phyloP scores from a whole-genome alignment of 2,888 invertebrate genomes.

The Erebia palarica region DNA sequence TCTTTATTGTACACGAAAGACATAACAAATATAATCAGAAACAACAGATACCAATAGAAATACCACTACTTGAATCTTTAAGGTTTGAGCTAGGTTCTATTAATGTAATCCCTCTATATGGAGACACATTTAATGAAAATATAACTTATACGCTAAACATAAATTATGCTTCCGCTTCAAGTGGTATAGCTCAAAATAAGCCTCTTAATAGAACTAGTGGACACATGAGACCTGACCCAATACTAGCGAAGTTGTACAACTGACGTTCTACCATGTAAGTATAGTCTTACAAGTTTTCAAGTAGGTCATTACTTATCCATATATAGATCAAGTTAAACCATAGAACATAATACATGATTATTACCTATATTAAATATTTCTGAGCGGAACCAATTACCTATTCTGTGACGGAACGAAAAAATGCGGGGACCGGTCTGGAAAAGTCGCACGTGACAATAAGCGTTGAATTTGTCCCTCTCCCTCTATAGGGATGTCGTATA shows the following conservation, averaged over 20 bases:
- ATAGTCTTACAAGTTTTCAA: constrained; percentile 18
- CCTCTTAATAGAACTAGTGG: not conserved
- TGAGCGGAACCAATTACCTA: too few relatives aligned
- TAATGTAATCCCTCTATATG: too few relatives aligned
- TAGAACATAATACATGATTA: not conserved
- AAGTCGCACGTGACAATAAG: too few relatives aligned
- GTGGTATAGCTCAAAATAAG: not conserved
- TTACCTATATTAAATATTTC: not conserved
- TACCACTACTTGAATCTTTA: too few relatives aligned
- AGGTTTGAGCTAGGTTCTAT: too few relatives aligned
- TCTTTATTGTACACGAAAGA: too few relatives aligned
- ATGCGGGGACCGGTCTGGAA: too few relatives aligned
- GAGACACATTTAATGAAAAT: not conserved
- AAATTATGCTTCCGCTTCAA: not conserved
- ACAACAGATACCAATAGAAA: too few relatives aligned
- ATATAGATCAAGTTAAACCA: constrained; percentile 8
- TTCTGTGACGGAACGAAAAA: too few relatives aligned
- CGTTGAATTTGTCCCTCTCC: not conserved
- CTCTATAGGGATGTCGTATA: too few relatives aligned
- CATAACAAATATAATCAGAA: too few relatives aligned
- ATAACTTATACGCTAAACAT: not conserved
- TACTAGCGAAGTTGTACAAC: constrained; percentile 19
- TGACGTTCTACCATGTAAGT: constrained; percentile 1
- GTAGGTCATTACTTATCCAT: constrained; percentile 14
- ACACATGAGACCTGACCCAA: constrained; percentile 12